A percentile compares a stretch with the other conserved stretches of the same genome.
phyloP scores from a whole-genome alignment of 2,797 vertebrate genomes.

The Mus spretus region DNA sequence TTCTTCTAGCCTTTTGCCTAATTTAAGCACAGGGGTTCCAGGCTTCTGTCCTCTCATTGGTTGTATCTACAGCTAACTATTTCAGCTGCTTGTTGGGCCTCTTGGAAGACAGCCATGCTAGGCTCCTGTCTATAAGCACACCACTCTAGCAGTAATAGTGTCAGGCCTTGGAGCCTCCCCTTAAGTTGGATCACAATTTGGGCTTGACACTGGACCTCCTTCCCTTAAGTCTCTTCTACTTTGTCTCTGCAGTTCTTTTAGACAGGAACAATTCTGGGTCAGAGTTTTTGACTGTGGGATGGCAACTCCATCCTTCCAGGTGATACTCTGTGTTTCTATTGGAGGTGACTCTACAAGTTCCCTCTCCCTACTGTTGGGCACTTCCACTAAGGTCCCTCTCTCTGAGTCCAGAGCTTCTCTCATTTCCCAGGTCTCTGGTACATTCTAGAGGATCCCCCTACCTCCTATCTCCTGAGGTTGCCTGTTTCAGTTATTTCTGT shows the following conservation, averaged over 20 bases:
- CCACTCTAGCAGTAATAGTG: neutral
- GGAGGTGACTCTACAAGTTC: neutral
- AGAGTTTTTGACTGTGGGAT: neutral
- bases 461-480: neutral
- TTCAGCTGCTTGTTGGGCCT: neutral
- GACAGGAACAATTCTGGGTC: neutral
- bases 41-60: neutral
- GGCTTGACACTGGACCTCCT: neutral
- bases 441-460: neutral
- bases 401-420: neutral
- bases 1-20: neutral
- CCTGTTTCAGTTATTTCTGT: neutral
- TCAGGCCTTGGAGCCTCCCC: neutral
- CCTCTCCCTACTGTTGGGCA: neutral
- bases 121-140: neutral
- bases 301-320: neutral
- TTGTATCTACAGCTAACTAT: neutral
- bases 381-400: neutral
- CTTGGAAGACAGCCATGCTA: neutral
- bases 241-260: neutral
- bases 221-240: neutral
- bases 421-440: neutral
- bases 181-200: neutral
- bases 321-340: neutral
- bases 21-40: neutral